Evolutionary conservation across 2,888 invertebrate species (phyloP), one percentile per base, ranked within the genome.

Genomic region (Drosophila limbata): DNA sequence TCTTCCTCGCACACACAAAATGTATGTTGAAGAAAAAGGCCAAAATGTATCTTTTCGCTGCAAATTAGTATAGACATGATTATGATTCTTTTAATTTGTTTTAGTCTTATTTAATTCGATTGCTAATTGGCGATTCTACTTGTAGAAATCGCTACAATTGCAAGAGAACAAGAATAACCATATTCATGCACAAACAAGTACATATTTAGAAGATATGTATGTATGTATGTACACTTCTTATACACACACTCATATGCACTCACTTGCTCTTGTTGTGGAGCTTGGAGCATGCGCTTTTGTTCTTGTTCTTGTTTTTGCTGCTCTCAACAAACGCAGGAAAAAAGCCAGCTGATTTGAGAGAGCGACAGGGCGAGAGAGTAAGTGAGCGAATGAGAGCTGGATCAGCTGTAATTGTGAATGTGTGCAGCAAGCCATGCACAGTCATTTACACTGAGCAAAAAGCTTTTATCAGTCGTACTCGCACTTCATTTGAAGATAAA

Each of bases 291-390:
- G 40, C 40, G 55, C 42, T 56, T 25, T 25, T 25, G 25, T 25
- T 48, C 42, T 50, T 45, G 17, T 37, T 31, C 10, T 31, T 31
- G 31, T 52, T 33, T 19, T 33, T 40, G 11, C 53, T 25, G 37
- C 25, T 31, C 21, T 48, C 50, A 28, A 42, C 59, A 37, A 31
- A 40, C 50, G 40, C 21, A 52, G 33, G 10, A 21, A 64, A 45
- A 65, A 33, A 19, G 37, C 15, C 52, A 35, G 60, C 68, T 60
- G 68, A 67, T 67, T 52, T 56, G 40, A 31, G 31, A 35, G 50
- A 35, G 45, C 4, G 2, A 5, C 25, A n/a, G 37, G 17, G 9
- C 8, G 25, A 3, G 57, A 47, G 35, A 9, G 31, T n/a, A 13
- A 25, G n/a, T 17, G 33, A 4, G 8, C 33, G 35, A 40, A 21